Base-by-base conservation (phyloP, 2,113 vertebrate species). In the Cairina moschata region DNA sequence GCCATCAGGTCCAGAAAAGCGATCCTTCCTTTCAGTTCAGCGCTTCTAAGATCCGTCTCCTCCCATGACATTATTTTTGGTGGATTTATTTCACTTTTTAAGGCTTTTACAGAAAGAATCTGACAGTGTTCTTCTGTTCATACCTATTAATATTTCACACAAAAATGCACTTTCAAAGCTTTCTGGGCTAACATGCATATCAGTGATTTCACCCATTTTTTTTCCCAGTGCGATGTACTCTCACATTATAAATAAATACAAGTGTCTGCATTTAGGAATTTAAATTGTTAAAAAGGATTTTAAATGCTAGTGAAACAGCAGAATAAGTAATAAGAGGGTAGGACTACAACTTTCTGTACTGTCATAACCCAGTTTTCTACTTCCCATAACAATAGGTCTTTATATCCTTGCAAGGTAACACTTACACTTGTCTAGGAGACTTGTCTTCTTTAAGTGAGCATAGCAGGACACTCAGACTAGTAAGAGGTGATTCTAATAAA, bases 91-190 rank as follows among this genome's bases (percentile, higher is more conserved):
- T 86, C 83, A 38, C 76, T 96, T 48, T 95, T 93, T 92, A 92
- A 91, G 66, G 93, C 96, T 97, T 95, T 97, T 96, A 92, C 81
- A 93, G 94, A 84, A 93, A 93, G 71, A 88, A 82, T 91, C 69
- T 86, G 66, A 55, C 69, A 76, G 74, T 58, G 60, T 96, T 96
- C 94, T 96, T 96, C 94, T 93, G 29, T 88, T 94, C 89, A 34
- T 86, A 82, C 54, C 80, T 95, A 97, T 97, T 95, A 97, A 97
- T 97, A 97, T 97, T 97, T 97, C 95, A 96, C 96, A 95, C 93
- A 62, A 95, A 92, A 96, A 93, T 89, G 96, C 58, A n/a, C 80
- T 97, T 91, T 48, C 81, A 95, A 63, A 95, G 94, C 93, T 92
- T 92, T 97, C 69, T 93, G 94, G 66, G 62, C 91, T 75, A 75